These are phyloP conservation scores for Protobothrops flavoviridis DNA, from an alignment of 2,113 vertebrate genomes.

Conservation along the genomic window DNA sequence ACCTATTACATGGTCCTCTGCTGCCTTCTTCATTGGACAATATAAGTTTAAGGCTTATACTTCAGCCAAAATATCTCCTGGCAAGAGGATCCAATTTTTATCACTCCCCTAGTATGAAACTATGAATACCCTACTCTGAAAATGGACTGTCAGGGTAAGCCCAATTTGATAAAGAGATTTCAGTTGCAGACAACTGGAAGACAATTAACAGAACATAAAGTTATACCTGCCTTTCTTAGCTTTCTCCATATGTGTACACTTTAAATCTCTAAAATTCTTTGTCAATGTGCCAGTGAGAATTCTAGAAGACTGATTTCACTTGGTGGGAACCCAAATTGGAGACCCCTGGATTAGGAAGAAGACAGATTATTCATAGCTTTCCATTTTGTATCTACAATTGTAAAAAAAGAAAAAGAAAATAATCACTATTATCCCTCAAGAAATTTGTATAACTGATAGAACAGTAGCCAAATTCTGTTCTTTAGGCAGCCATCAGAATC, in stretches of 20 bases:
- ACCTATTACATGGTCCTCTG: not conserved
- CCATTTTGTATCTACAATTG: not conserved
- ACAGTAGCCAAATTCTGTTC: not conserved
- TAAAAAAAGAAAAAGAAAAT: not conserved
- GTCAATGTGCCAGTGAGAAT: not conserved
- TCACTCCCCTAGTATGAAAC: not conserved
- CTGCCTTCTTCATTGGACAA: not conserved
- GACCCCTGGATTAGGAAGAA: not conserved
- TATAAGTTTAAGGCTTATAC: not conserved
- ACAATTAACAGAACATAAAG: not conserved
- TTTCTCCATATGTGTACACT: not conserved
- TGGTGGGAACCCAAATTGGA: not conserved
- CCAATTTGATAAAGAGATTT: not conserved
- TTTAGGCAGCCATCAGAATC: not conserved
- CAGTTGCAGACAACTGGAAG: not conserved
- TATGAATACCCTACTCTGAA: not conserved
- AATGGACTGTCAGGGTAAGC: not conserved
- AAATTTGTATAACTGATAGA: not conserved
- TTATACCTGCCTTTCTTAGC: not conserved
- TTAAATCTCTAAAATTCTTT: not conserved
- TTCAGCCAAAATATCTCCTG: not conserved
- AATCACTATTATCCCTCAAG: not conserved
- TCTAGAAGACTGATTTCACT: not conserved
- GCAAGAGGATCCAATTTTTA: not conserved
- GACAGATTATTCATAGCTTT: not conserved